phyloP scores from a whole-genome alignment of 2,797 vertebrate genomes.

The Cuculus canorus region DNA sequence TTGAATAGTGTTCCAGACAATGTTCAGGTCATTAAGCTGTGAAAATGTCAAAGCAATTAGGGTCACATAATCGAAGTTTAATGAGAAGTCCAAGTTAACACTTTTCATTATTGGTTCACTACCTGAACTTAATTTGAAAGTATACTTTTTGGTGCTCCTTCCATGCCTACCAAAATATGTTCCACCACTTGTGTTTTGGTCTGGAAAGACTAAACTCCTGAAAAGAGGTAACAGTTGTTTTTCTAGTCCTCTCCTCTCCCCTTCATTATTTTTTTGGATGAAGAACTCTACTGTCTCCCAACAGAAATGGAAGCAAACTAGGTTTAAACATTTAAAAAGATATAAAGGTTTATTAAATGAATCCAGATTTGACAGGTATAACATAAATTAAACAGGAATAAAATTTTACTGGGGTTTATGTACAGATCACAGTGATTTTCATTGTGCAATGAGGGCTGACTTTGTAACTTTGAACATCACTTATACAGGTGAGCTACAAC shows the following conservation, averaged over 20 bases:
- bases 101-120: neutral
- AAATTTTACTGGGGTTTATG: constrained; percentile 67
- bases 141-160: neutral
- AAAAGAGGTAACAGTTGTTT: neutral
- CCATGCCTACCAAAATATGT: neutral
- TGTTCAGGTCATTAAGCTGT: neutral
- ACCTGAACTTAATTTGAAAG: neutral
- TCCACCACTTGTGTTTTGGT: neutral
- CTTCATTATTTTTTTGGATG: neutral
- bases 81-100: neutral
- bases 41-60: neutral
- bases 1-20: neutral
- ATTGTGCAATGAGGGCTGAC: constrained; percentile 74
- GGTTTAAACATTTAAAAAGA: constrained; percentile 57
- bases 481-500: constrained; percentile 42
- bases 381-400: constrained; percentile 76
- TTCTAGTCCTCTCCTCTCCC: neutral
- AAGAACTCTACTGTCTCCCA: neutral
- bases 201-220: neutral
- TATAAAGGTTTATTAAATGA: constrained; percentile 75
- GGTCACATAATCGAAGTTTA: neutral
- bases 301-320: constrained; percentile 13
- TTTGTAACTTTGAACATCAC: constrained; percentile 63
- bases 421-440: constrained; percentile 80
- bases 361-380: constrained; percentile 54